These are phyloP conservation scores for Mallateleia sp. DNA, from an alignment of 2,888 invertebrate species.

Conservation along the genomic window DNA sequence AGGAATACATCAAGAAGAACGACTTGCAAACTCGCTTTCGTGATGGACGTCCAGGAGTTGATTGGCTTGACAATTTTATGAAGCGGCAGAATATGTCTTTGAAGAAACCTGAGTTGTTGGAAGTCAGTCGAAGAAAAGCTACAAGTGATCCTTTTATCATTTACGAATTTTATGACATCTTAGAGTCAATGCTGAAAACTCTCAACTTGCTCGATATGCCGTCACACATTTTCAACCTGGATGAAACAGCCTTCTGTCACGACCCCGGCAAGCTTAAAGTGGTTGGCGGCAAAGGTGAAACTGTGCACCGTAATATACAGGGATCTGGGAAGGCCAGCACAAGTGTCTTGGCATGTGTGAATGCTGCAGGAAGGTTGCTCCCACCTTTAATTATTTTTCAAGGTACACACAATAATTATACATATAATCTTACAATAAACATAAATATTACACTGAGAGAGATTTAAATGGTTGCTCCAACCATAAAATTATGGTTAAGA, in stretches of 20 bases:
- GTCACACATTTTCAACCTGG: conserved; percentile 33
- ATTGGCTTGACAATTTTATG: conserved; percentile 34
- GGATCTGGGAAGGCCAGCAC: conserved; percentile 33
- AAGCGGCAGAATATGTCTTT: conserved; percentile 10
- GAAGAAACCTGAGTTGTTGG: conserved; percentile 26
- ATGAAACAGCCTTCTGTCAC: conserved; percentile 43
- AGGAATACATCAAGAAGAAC: conserved; percentile 22
- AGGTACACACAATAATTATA: too few species aligned
- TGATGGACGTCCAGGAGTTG: not conserved
- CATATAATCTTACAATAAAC: too few species aligned
- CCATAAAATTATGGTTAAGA: too few species aligned
- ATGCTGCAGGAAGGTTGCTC: conserved; percentile 44
- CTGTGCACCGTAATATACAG: conserved; percentile 21
- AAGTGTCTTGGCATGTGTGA: conserved; percentile 42
- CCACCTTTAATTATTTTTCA: conserved; percentile 42
- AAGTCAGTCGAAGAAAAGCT: conserved; percentile 14
- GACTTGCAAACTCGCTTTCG: conserved; percentile 10
- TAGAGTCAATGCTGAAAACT: not conserved
- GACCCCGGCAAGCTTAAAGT: conserved; percentile 43
- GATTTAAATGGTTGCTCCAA: too few species aligned
- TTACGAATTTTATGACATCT: conserved; percentile 43
- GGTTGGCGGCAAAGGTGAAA: conserved; percentile 28
- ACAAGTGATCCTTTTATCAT: conserved; percentile 54
- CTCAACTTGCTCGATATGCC: conserved; percentile 21
- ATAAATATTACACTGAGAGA: too few species aligned